These are phyloP conservation scores for Adelognathus sp. DNA, from an alignment of 2,888 invertebrate species.

Conservation along the genomic window DNA sequence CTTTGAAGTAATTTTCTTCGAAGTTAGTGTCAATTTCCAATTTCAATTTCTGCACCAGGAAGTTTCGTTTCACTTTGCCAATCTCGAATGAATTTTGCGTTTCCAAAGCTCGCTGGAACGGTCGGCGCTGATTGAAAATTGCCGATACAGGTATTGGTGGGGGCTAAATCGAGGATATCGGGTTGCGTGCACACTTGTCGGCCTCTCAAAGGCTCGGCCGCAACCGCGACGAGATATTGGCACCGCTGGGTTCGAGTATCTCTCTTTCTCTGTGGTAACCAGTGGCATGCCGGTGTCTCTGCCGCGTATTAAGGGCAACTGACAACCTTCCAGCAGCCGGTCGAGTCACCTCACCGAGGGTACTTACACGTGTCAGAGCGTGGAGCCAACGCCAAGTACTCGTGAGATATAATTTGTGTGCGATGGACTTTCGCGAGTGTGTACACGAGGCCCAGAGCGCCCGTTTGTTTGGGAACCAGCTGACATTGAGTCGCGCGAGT, in stretches of 20 bases:
- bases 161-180: neutral
- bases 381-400: neutral
- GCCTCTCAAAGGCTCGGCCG: conserved; percentile 19
- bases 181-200: conserved; percentile 13
- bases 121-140: neutral
- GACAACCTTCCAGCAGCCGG: conserved; percentile 7
- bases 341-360: neutral
- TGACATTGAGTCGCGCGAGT: conserved; percentile 26
- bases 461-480: neutral
- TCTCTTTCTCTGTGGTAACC: neutral
- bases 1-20: no score
- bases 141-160: neutral
- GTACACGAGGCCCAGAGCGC: neutral
- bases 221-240: neutral
- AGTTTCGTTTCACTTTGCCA: no score
- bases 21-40: no score
- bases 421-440: neutral
- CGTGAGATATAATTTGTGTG: conserved; percentile 1
- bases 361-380: conserved; percentile 16
- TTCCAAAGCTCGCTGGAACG: no score
- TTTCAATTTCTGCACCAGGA: no score
- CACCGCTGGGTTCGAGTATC: neutral
- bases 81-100: no score
- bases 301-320: conserved; percentile 23
- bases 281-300: neutral